These are phyloP conservation scores for Drosophila bipectinata DNA, from an alignment of 1,140 invertebrate genomes.

Conservation along the genomic window DNA sequence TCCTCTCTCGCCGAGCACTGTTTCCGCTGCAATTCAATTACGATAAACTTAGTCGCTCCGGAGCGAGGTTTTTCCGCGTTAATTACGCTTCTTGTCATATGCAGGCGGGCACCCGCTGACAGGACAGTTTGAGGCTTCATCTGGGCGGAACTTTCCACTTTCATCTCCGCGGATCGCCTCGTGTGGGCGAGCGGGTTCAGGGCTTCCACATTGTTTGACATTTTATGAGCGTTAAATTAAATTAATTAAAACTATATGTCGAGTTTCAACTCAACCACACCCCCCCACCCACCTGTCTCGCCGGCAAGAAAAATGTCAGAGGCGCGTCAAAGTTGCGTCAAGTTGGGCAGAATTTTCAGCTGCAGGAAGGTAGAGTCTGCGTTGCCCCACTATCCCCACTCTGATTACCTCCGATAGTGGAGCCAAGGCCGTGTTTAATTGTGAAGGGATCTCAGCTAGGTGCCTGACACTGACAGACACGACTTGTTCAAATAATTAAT, in stretches of 20 bases:
- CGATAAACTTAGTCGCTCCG: constrained; percentile 30
- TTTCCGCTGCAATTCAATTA: constrained; percentile 61
- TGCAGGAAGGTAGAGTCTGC: constrained; percentile 20
- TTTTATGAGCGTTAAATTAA: constrained; percentile 75
- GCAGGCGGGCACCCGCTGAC: constrained; percentile 37
- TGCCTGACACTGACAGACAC: too few relatives aligned
- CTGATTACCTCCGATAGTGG: constrained; percentile 31
- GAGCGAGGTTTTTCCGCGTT: constrained; percentile 8
- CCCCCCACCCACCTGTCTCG: not conserved
- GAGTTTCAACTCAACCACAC: not conserved
- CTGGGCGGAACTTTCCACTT: constrained; percentile 22
- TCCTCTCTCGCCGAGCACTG: constrained; percentile 9
- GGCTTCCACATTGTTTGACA: constrained; percentile 65
- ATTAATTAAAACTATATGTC: constrained; percentile 76
- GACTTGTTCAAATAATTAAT: too few relatives aligned
- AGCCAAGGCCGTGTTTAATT: not conserved
- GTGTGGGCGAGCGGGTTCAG: not conserved
- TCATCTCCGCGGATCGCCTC: constrained; percentile 12
- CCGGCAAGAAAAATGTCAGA: constrained; percentile 24
- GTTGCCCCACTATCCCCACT: constrained; percentile 9
- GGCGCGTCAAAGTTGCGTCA: constrained; percentile 21
- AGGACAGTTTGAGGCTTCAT: constrained; percentile 33
- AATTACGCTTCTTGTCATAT: constrained; percentile 56
- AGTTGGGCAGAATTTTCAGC: constrained; percentile 23
- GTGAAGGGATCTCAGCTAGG: not conserved